phyloP scores from a whole-genome alignment of 2,888 invertebrate genomes.

The Peribatodes rhomboidaria region DNA sequence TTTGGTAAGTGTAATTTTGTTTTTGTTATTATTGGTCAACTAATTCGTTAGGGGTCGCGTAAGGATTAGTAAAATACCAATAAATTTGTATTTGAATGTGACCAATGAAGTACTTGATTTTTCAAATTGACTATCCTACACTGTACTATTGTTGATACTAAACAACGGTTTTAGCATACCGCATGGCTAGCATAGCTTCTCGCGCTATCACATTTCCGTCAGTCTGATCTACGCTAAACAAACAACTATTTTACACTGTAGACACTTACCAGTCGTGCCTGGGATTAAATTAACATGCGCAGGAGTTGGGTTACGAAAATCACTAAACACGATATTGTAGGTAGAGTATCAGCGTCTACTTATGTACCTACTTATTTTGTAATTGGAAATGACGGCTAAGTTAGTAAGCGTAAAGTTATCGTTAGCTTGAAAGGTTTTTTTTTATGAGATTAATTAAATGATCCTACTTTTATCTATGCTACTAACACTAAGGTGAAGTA shows the following conservation, averaged over 20 bases:
- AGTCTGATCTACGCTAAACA: not conserved
- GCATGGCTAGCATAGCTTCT: conserved; percentile 20
- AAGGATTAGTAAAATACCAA: no score
- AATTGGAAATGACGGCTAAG: not conserved
- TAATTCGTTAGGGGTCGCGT: no score
- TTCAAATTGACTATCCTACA: no score
- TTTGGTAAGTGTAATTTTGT: no score
- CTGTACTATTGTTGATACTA: not conserved
- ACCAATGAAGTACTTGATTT: no score
- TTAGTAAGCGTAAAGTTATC: not conserved
- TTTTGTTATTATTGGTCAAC: no score
- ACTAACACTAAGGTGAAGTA: no score
- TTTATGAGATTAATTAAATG: no score
- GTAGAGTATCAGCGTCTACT: no score
- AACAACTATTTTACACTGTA: conserved; percentile 10
- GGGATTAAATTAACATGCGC: conserved; percentile 52
- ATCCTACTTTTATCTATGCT: no score
- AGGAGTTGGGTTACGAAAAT: conserved; percentile 55
- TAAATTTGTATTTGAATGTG: no score
- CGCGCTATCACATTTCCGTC: not conserved
- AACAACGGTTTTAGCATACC: not conserved
- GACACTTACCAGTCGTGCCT: conserved; percentile 37
- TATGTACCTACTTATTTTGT: not conserved
- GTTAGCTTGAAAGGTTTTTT: no score
- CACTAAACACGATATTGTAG: conserved; percentile 28